Evolutionary conservation across 2,113 vertebrate genomes (phyloP).

Genomic region (Apaloderma vittatum): DNA sequence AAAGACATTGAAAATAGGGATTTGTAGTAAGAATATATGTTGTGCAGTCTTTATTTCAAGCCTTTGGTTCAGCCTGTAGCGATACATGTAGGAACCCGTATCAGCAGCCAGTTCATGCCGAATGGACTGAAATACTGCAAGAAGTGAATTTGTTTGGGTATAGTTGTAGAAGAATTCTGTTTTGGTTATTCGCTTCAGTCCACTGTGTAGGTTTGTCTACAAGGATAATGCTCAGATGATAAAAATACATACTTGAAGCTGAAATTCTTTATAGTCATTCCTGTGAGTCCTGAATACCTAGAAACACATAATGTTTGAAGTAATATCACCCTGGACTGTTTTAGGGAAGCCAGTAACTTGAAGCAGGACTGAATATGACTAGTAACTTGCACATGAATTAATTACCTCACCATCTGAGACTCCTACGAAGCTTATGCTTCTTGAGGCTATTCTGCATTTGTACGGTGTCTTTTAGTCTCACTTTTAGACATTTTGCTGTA

Average conservation of each 20-base stretch:
- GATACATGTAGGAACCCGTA: not conserved
- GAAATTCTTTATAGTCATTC: not conserved
- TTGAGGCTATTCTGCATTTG: not conserved
- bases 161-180: not conserved
- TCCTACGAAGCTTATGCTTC: not conserved
- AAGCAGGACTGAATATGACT: not conserved
- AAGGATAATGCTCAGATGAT: not conserved
- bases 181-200: not conserved
- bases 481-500: not conserved
- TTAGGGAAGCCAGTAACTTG: not conserved
- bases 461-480: not conserved
- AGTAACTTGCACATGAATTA: not conserved
- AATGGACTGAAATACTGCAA: not conserved
- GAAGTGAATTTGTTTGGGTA: not conserved
- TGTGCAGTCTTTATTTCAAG: not conserved
- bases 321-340: not conserved
- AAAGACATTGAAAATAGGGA: not conserved
- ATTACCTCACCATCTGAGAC: not conserved
- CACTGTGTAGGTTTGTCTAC: not conserved
- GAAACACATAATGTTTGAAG: not conserved
- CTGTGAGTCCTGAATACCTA: not conserved
- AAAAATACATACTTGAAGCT: not conserved
- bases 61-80: not conserved
- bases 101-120: not conserved
- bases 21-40: not conserved